Percentiles rank a stretch among this genome's conserved stretches.
Conservation (phyloP, 2,888 invertebrate species). For the Lamellibrachia satsuma region DNA sequence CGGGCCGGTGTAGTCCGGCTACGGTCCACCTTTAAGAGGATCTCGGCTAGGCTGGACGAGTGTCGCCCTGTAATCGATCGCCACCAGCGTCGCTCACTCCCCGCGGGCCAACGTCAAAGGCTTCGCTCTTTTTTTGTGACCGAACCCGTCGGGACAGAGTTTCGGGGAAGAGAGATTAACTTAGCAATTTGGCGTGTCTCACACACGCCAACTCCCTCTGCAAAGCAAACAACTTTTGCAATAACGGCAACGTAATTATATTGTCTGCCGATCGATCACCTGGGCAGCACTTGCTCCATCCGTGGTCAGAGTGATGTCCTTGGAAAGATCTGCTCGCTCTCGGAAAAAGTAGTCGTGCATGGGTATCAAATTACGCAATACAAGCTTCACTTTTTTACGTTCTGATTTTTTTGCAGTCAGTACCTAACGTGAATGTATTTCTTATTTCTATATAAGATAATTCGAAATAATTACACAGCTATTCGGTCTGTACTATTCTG, state of each 20-base stretch:
- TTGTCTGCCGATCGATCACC: background rate
- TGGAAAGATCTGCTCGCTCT: no score
- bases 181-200: conserved; percentile 3
- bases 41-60: background rate
- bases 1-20: no score
- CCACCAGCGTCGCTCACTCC: background rate
- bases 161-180: conserved; percentile 9
- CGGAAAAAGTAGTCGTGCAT: background rate
- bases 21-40: background rate
- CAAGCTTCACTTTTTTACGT: background rate
- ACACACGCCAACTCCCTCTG: background rate
- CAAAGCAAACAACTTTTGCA: conserved; percentile 1
- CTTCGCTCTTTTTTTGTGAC: background rate
- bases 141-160: background rate
- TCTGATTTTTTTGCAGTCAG: background rate
- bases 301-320: background rate
- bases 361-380: background rate
- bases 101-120: background rate
- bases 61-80: background rate
- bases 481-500: background rate
- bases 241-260: background rate
- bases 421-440: background rate
- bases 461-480: background rate
- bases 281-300: background rate
- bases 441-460: background rate